Evolutionary conservation across 2,888 invertebrate species (phyloP).

Genomic region (Ophioninae sp.): DNA sequence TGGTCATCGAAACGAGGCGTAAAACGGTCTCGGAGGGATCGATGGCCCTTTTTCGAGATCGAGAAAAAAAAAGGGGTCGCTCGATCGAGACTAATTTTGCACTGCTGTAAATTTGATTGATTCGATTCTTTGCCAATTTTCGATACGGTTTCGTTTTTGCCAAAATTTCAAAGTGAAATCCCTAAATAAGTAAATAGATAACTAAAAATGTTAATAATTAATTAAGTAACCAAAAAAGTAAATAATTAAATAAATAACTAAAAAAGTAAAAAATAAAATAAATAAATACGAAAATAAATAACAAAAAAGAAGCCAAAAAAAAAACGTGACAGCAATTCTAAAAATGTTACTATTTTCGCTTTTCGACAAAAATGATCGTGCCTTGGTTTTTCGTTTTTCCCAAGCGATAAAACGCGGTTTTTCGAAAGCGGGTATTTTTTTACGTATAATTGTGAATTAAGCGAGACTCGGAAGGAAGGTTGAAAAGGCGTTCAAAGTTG

Average conservation of each 20-base stretch:
- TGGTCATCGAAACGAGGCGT: not conserved
- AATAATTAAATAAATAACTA: no score
- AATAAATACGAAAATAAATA: no score
- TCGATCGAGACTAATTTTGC: not conserved
- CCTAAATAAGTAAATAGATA: no score
- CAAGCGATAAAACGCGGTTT: not conserved
- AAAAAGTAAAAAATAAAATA: no score
- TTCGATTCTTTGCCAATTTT: not conserved
- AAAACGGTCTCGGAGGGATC: not conserved
- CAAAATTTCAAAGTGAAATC: no score
- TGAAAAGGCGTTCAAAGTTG: slow-evolving; percentile 37
- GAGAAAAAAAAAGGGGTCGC: not conserved
- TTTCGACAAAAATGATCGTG: no score
- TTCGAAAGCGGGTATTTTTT: not conserved
- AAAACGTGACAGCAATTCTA: no score
- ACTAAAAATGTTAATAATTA: no score
- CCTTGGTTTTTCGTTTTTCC: no score
- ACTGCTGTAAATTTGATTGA: not conserved
- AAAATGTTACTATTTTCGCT: no score
- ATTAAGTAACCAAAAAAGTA: no score
- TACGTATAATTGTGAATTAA: not conserved
- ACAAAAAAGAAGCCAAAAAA: no score
- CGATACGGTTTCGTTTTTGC: not conserved
- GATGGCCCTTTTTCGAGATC: not conserved
- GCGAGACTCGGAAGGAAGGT: not conserved